Conservation (phyloP, 2,888 invertebrate species). For the Limnephilus auricula region DNA sequence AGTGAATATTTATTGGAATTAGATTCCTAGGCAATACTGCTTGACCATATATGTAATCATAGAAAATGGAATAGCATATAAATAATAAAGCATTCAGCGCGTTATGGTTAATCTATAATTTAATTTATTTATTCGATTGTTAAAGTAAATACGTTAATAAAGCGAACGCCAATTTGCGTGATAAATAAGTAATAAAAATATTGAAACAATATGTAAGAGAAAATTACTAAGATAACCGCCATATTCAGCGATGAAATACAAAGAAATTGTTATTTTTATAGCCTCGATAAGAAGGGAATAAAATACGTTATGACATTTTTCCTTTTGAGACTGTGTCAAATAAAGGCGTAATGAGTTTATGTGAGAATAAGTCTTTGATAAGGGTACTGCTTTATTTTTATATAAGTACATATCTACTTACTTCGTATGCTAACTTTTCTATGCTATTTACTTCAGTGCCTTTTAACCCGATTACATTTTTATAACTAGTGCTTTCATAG, state of each 20-base stretch:
- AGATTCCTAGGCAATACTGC: not conserved
- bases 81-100: not conserved
- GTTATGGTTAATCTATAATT: conserved; percentile 34
- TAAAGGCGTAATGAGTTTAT: not conserved
- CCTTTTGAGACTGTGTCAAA: not conserved
- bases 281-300: conserved; percentile 7
- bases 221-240: conserved; percentile 25
- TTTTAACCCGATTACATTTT: too few species aligned
- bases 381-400: not conserved
- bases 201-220: conserved; percentile 31
- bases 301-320: conserved; percentile 3
- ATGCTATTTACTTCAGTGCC: not conserved
- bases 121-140: conserved; percentile 40
- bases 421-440: not conserved
- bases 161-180: conserved; percentile 26
- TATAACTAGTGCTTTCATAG: too few species aligned
- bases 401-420: not conserved
- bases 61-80: not conserved
- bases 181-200: conserved; percentile 32
- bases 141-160: conserved; percentile 35
- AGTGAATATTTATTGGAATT: not conserved
- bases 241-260: conserved; percentile 21
- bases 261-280: conserved; percentile 44
- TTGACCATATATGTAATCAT: not conserved
- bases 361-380: not conserved